phyloP scores from a whole-genome alignment of 2,888 invertebrate genomes.

The Cyclophora punctaria region DNA sequence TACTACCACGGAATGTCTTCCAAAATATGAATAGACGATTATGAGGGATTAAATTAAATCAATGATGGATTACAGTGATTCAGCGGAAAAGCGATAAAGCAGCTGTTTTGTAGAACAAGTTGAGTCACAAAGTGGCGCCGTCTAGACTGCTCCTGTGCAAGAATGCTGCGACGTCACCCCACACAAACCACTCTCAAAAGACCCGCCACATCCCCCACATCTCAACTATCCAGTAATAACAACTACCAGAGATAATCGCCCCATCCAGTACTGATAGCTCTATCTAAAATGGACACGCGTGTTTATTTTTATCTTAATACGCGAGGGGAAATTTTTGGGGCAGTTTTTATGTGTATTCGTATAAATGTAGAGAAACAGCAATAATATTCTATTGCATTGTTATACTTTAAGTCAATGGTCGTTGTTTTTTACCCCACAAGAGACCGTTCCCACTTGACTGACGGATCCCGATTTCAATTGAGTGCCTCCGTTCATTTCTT shows the following conservation, averaged over 20 bases:
- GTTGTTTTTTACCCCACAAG: too few species aligned
- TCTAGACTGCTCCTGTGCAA: constrained; percentile 36
- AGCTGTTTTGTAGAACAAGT: constrained; percentile 32
- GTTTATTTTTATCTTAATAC: constrained; percentile 30
- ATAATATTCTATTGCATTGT: too few species aligned
- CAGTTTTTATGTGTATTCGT: too few species aligned
- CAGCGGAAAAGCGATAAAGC: constrained; percentile 42
- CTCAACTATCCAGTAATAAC: constrained; percentile 1
- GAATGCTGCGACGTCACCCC: constrained; percentile 28
- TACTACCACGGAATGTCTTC: constrained; percentile 5
- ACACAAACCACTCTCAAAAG: constrained; percentile 20
- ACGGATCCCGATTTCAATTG: too few species aligned
- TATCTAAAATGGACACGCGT: constrained; percentile 17
- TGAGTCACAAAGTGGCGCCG: constrained; percentile 45
- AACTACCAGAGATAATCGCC: constrained; percentile 7
- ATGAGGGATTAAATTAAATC: constrained; percentile 28
- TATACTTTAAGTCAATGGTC: too few species aligned
- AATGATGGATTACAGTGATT: constrained; percentile 39
- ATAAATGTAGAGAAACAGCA: too few species aligned
- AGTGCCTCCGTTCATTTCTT: too few species aligned
- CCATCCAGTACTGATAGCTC: constrained; percentile 10
- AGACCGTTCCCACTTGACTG: too few species aligned
- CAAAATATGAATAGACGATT: constrained; percentile 18
- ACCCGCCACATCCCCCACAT: constrained; percentile 13
- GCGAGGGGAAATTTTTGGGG: constrained; percentile 24